These are phyloP conservation scores for Crypturellus undulatus DNA, from an alignment of 2,113 vertebrate genomes.

Conservation along the genomic window DNA sequence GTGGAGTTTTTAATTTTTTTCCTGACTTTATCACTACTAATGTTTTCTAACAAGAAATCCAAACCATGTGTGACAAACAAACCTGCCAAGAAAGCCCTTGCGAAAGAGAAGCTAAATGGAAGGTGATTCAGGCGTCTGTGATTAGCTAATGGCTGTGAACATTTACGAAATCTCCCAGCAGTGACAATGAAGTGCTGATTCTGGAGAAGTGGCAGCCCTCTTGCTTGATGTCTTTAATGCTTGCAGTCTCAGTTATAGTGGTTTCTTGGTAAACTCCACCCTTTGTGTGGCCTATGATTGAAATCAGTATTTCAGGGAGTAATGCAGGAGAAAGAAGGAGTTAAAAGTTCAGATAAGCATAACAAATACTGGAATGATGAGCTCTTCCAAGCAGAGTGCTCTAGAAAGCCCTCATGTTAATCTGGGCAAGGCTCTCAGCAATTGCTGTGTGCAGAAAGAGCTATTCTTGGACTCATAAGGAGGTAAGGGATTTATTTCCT, in stretches of 20 bases:
- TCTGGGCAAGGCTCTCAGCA: slow-evolving; percentile 46
- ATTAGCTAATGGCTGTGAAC: slow-evolving; percentile 40
- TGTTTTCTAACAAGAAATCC: slow-evolving; percentile 7
- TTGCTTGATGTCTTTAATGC: slow-evolving; percentile 24
- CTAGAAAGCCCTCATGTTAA: slow-evolving; percentile 18
- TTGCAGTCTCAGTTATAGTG: background rate
- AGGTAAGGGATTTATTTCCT: slow-evolving; percentile 61
- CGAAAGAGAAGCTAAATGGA: background rate
- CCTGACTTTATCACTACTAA: background rate
- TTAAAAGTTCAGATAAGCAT: slow-evolving; percentile 57
- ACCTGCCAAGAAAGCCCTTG: background rate
- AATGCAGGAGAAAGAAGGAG: slow-evolving; percentile 9
- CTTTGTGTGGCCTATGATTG: slow-evolving; percentile 27
- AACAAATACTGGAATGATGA: slow-evolving; percentile 42
- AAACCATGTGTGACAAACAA: background rate
- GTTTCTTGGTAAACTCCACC: slow-evolving; percentile 6
- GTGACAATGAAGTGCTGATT: background rate
- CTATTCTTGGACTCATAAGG: slow-evolving; percentile 48
- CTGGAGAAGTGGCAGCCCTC: background rate
- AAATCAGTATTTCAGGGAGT: slow-evolving; percentile 52
- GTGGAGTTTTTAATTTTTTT: background rate
- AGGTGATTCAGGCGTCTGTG: background rate
- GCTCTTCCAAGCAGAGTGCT: slow-evolving; percentile 38
- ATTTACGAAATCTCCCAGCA: slow-evolving; percentile 21
- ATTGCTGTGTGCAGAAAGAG: background rate